These are phyloP conservation scores for Ameiurus melas DNA, from an alignment of 2,113 vertebrate species.

Conservation along the genomic window DNA sequence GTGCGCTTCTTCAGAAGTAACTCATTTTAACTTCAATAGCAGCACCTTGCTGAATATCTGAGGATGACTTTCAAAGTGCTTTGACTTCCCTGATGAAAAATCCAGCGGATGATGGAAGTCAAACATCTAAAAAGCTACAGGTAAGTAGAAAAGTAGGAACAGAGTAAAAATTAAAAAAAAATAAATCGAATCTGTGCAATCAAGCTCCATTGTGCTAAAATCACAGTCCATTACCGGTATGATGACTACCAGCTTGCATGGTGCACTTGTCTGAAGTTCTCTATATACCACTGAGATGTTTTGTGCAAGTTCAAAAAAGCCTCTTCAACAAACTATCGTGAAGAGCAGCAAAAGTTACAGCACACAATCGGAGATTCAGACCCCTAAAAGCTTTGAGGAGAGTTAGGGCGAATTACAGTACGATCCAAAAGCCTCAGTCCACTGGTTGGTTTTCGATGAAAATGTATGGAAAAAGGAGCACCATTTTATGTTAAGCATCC, in stretches of 20 bases:
- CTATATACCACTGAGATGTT: neutral
- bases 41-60: neutral
- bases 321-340: neutral
- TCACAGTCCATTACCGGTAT: neutral
- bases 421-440: neutral
- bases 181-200: slow-evolving; percentile 6
- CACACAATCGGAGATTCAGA: neutral
- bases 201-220: neutral
- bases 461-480: neutral
- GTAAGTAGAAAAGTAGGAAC: neutral
- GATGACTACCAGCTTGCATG: neutral
- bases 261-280: neutral
- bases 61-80: neutral
- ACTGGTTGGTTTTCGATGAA: neutral
- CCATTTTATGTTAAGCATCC: neutral
- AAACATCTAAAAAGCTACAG: neutral
- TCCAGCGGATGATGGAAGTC: neutral
- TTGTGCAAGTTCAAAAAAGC: neutral
- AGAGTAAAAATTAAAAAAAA: neutral
- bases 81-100: neutral
- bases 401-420: neutral
- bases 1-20: neutral
- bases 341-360: slow-evolving; percentile 6
- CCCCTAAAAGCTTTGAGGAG: slow-evolving; percentile 6
- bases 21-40: neutral